Evolutionary conservation across 2,113 vertebrate species (phyloP).

Genomic region (Grammomys dolichurus): DNA sequence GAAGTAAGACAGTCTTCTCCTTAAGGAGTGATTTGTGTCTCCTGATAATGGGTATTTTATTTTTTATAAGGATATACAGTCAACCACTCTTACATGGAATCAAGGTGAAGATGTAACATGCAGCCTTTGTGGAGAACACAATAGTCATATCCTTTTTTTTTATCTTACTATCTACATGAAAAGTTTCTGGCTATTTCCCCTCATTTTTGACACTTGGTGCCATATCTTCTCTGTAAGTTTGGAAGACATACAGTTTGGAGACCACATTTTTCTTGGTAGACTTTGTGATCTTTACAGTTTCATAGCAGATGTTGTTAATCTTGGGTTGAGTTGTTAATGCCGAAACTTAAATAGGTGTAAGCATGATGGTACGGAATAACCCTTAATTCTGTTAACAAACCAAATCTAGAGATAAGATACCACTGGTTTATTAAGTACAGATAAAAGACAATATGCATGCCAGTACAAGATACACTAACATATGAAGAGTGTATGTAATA

Average conservation of each 20-base stretch:
- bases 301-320: not conserved
- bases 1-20: not conserved
- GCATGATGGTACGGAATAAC: not conserved
- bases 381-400: not conserved
- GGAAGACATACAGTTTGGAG: not conserved
- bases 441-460: not conserved
- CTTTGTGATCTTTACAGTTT: not conserved
- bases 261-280: not conserved
- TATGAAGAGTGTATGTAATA: too few species aligned
- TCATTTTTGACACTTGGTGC: not conserved
- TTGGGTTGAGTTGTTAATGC: not conserved
- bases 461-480: not conserved
- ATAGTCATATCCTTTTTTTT: not conserved
- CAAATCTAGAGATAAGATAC: not conserved
- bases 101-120: not conserved
- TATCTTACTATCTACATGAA: not conserved
- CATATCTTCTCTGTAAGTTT: not conserved
- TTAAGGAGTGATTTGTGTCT: not conserved
- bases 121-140: not conserved
- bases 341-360: not conserved
- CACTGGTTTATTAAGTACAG: not conserved
- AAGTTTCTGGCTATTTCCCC: not conserved
- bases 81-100: not conserved
- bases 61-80: not conserved
- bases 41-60: not conserved